Evolutionary conservation across 2,888 invertebrate species (phyloP).

Genomic region (Apodemia zela): DNA sequence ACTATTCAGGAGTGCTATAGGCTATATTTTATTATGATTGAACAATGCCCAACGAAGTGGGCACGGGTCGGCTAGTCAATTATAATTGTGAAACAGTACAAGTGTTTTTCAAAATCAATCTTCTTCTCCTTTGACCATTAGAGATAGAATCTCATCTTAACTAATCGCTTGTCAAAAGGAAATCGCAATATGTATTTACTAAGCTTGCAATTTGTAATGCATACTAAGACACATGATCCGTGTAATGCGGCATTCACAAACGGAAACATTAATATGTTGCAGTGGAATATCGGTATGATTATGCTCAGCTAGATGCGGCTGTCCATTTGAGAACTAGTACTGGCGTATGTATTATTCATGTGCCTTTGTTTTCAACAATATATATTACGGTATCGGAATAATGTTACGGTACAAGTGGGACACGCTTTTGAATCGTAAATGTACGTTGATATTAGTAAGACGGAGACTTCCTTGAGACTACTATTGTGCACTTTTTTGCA

Average conservation of each 20-base stretch:
- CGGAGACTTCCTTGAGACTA: not conserved
- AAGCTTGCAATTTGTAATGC: conserved; percentile 15
- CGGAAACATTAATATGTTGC: conserved; percentile 18
- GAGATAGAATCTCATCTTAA: too few species aligned
- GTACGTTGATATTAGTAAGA: not conserved
- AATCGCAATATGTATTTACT: not conserved
- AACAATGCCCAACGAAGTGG: too few species aligned
- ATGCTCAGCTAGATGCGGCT: not conserved
- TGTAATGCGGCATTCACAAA: conserved; percentile 22
- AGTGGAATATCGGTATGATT: not conserved
- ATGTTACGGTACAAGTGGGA: not conserved
- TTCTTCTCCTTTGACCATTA: too few species aligned
- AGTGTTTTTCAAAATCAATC: not conserved
- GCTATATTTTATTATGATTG: too few species aligned
- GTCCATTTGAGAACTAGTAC: conserved; percentile 1
- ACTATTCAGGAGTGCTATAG: too few species aligned
- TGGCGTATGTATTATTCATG: conserved; percentile 5
- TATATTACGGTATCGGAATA: not conserved
- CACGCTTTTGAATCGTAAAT: not conserved
- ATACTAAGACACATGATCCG: conserved; percentile 20
- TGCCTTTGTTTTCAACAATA: conserved; percentile 4
- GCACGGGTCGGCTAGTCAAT: too few species aligned
- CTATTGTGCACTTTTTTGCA: not conserved
- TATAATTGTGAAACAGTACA: too few species aligned
- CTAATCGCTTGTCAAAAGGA: not conserved